phyloP scores from a whole-genome alignment of 2,113 vertebrate genomes.

The Psittacula cyanocephala region DNA sequence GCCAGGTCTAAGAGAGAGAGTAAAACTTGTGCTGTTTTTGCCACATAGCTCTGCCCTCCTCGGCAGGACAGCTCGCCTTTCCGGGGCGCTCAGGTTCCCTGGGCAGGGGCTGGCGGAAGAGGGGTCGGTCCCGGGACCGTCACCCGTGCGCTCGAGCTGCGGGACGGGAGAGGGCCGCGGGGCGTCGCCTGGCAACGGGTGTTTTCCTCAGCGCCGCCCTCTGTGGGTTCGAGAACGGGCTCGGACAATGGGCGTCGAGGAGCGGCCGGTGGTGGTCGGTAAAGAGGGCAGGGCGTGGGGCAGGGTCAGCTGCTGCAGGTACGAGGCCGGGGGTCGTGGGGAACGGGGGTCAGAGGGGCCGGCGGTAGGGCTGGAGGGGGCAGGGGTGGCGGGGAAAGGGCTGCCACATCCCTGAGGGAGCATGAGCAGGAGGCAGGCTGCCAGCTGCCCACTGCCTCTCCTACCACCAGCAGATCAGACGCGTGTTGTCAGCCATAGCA shows the following conservation, averaged over 20 bases:
- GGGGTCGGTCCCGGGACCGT: neutral
- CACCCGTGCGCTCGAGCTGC: neutral
- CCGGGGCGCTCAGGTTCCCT: neutral
- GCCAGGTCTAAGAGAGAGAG: neutral
- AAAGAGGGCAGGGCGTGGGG: too few species aligned
- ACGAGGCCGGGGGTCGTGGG: too few species aligned
- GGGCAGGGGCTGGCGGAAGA: neutral
- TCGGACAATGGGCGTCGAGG: neutral
- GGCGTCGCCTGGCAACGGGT: neutral
- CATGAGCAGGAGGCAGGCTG: neutral
- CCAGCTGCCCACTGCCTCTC: neutral
- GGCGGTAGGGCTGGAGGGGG: too few species aligned
- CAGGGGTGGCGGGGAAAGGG: neutral
- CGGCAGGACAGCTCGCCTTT: neutral
- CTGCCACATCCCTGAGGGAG: neutral
- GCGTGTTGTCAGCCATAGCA: neutral
- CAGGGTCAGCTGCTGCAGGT: neutral
- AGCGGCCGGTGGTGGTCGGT: neutral
- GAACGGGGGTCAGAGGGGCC: too few species aligned
- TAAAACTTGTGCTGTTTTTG: neutral
- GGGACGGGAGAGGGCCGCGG: neutral
- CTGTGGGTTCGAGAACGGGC: neutral
- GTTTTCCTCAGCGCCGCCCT: neutral
- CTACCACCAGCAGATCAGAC: neutral
- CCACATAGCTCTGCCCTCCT: neutral